Evolutionary conservation across 2,797 vertebrate genomes (phyloP), one percentile per base, ranked within the genome.

Genomic region (Smutsia temminckii): DNA sequence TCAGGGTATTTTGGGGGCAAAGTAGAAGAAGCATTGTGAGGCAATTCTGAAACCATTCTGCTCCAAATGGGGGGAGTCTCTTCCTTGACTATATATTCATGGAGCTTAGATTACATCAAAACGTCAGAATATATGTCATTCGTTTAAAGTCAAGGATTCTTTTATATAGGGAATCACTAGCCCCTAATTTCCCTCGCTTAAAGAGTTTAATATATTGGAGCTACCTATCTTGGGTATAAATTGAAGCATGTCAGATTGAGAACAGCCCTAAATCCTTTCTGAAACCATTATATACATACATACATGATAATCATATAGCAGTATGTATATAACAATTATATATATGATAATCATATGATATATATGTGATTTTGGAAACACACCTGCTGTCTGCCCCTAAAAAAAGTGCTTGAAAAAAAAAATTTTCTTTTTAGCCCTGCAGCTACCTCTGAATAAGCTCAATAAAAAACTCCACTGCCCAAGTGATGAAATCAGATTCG

Each of bases 391-490:
- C 69, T 79, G 59, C 23, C 9, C 29, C 63, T 37, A 25, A 63
- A 27, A 81, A 68, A 46, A 37, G 13, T 10, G 46, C 66, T 46
- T 46, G 46, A 42, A 37, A 37, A 46, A 46, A 46, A 46, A 46
- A 11, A 11, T 74, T 53, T 89, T 42, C 49, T 80, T 86, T 92
- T 51, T 6, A 95, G 74, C 42, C 95, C 91, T 90, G 78, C 55
- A 95, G 96, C 93, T 69, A 74, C 83, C 74, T 93, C 89, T 55
- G 53, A 93, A 84, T 71, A 71, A 87, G 87, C 71, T 71, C 93
- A 83, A 40, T 92, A 94, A 91, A 92, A 78, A 59, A 78, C 42
- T 71, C 42, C 53, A 61, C 85, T 64, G 85, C 85, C 91, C 79
- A 37, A 88, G 68, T 66, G 75, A 66, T 71, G 86, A 63, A 71